Evolutionary conservation across 2,888 invertebrate species (phyloP).

Genomic region (Empis livida): DNA sequence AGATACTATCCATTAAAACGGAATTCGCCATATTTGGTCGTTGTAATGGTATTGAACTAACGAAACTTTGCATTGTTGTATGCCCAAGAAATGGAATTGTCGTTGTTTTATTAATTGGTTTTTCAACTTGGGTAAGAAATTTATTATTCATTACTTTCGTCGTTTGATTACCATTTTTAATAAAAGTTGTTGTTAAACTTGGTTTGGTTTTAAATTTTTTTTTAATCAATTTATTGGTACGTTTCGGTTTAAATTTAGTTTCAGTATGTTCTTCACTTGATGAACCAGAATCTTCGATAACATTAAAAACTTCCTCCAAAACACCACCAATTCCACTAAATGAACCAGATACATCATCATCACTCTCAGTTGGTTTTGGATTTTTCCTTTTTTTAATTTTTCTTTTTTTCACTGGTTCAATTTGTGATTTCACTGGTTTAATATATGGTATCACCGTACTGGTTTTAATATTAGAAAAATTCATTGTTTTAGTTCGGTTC

Average conservation of each 20-base stretch:
- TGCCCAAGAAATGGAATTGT: too few species aligned
- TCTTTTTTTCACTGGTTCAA: too few species aligned
- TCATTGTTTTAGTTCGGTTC: too few species aligned
- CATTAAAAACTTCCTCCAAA: constrained; percentile 1
- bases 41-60: too few species aligned
- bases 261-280: background rate
- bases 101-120: background rate
- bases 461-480: too few species aligned
- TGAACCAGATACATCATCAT: background rate
- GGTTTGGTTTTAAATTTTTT: background rate
- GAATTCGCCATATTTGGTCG: too few species aligned
- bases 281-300: background rate
- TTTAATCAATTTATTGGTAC: background rate
- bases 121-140: background rate
- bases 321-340: background rate
- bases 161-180: background rate
- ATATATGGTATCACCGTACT: background rate
- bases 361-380: background rate
- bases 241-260: constrained; percentile 5
- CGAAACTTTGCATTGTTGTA: too few species aligned
- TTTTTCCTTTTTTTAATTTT: background rate
- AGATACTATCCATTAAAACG: too few species aligned
- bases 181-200: background rate
- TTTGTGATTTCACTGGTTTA: background rate
- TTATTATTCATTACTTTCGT: background rate